Conservation (phyloP, 2,113 vertebrate genomes). For the Antechinus stuartii region DNA sequence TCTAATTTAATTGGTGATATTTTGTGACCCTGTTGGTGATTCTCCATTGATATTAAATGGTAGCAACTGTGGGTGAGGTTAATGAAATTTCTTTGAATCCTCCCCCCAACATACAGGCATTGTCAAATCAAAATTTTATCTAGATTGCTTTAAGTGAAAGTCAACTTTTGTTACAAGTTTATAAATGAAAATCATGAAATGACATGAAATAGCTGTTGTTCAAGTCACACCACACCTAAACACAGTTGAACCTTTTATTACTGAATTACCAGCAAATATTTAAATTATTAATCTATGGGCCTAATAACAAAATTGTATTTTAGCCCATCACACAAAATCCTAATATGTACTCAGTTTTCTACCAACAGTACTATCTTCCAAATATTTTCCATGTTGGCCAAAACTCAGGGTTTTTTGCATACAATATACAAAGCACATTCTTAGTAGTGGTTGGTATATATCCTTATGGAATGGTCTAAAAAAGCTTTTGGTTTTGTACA, state of each 20-base stretch:
- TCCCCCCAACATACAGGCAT: background rate
- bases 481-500: background rate
- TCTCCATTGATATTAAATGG: no score
- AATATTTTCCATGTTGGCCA: background rate
- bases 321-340: background rate
- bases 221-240: no score
- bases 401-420: background rate
- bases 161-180: background rate
- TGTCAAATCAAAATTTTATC: background rate
- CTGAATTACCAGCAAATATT: background rate
- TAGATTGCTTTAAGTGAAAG: background rate
- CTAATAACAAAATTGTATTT: background rate
- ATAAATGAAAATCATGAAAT: background rate
- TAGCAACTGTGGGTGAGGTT: no score
- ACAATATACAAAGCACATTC: background rate
- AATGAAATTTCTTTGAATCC: no score
- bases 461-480: background rate
- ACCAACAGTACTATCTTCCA: background rate
- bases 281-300: background rate
- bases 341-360: no score
- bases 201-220: background rate
- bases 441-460: background rate
- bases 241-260: background rate
- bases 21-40: no score
- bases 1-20: no score